These are phyloP conservation scores for Sander lucioperca DNA, from an alignment of 2,113 vertebrate species.

Conservation along the genomic window DNA sequence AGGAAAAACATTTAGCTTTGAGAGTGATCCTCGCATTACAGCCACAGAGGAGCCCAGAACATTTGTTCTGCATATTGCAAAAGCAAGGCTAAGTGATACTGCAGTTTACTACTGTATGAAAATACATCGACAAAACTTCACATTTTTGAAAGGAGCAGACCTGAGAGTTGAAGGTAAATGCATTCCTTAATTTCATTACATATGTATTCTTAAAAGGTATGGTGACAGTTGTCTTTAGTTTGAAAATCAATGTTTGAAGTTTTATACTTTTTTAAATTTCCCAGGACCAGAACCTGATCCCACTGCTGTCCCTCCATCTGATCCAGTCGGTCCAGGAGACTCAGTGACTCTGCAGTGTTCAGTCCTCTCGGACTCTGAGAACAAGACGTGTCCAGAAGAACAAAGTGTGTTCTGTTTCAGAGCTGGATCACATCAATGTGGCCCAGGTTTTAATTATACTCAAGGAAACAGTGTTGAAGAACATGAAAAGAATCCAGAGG, in stretches of 20 bases:
- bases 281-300: neutral
- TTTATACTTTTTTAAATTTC: neutral
- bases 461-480: neutral
- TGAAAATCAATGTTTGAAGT: neutral
- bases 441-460: neutral
- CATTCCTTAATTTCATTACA: neutral
- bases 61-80: conserved; percentile 43
- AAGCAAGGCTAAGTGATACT: conserved; percentile 28
- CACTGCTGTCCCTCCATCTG: neutral
- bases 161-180: conserved; percentile 63
- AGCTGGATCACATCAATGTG: neutral
- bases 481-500: neutral
- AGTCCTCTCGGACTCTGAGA: conserved; percentile 10
- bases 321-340: conserved; percentile 22
- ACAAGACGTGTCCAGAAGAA: conserved; percentile 24
- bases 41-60: rapidly evolving
- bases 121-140: rapidly evolving
- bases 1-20: neutral
- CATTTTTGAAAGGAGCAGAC: conserved; percentile 12
- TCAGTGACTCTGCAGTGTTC: conserved; percentile 37
- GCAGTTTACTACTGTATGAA: conserved; percentile 59
- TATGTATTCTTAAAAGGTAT: neutral
- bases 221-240: neutral
- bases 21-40: neutral
- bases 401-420: conserved; percentile 49